Evolutionary conservation across 1,140 invertebrate species (phyloP).

Genomic region (Brachionus paranguensis): DNA sequence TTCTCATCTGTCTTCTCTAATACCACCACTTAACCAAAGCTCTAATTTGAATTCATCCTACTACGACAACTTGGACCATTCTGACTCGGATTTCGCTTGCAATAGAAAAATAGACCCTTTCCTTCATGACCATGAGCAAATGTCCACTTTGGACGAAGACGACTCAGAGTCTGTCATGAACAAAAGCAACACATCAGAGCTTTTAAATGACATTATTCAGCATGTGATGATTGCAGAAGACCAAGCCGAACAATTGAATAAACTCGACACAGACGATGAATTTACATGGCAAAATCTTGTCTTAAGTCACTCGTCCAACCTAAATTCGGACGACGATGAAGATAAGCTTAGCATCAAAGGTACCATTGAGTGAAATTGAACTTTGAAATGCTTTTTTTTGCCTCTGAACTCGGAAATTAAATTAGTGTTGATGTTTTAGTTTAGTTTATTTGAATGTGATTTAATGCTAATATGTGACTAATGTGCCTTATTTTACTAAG

Average conservation of each 20-base stretch:
- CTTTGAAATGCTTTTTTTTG: neutral
- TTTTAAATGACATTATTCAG: slow-evolving; percentile 18
- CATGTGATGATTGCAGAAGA: slow-evolving; percentile 4
- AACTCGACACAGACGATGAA: slow-evolving; percentile 10
- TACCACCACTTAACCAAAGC: neutral
- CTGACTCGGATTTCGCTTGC: neutral
- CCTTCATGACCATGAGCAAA: neutral
- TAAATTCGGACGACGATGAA: neutral
- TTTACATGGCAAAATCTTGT: slow-evolving; percentile 24
- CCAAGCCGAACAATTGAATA: slow-evolving; percentile 21
- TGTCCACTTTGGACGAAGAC: neutral
- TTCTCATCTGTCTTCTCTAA: neutral
- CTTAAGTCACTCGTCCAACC: neutral
- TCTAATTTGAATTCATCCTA: slow-evolving; percentile 12
- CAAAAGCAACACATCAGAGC: slow-evolving; percentile 4
- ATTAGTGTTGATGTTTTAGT: neutral
- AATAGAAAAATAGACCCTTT: neutral
- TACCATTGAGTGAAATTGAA: neutral
- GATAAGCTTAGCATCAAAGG: neutral
- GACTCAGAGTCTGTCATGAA: neutral
- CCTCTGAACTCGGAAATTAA: neutral
- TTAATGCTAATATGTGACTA: neutral
- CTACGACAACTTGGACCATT: slow-evolving; percentile 17
- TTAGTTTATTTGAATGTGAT: neutral
- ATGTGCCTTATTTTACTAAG: neutral